A percentile compares a stretch with the other conserved stretches of the same genome.
phyloP scores from a whole-genome alignment of 2,797 vertebrate genomes.

The Notamacropus eugenii region DNA sequence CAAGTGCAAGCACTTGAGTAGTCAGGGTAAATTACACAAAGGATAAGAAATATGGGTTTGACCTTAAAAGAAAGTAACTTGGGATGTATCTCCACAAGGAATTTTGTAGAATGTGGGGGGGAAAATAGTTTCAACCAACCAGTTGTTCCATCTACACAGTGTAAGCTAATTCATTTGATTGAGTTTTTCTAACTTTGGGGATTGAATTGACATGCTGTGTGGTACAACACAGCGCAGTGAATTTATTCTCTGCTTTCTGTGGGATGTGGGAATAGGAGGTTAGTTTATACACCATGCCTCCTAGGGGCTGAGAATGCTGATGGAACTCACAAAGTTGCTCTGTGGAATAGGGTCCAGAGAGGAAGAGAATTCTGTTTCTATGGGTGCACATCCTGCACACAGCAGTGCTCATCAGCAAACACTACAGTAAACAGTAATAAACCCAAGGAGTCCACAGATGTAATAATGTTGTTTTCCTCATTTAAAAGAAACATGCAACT shows the following conservation, averaged over 20 bases:
- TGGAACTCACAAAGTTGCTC: not conserved
- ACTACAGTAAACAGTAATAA: not conserved
- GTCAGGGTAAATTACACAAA: not conserved
- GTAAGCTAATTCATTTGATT: not conserved
- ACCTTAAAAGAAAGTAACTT: not conserved
- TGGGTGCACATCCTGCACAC: not conserved
- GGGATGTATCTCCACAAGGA: not conserved
- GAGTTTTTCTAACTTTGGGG: not conserved
- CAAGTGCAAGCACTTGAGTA: not conserved
- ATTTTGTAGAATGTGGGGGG: not conserved
- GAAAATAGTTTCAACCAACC: not conserved
- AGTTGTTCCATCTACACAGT: not conserved
- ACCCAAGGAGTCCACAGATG: not conserved
- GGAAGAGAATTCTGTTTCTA: not conserved
- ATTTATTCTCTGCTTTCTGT: not conserved
- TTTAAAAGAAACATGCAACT: conserved; percentile 31
- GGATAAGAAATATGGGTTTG: not conserved
- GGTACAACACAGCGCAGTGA: not conserved
- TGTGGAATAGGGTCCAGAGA: not conserved
- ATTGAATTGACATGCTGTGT: not conserved
- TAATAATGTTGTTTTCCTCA: conserved; percentile 42
- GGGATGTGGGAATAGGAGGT: not conserved
- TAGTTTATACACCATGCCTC: not conserved
- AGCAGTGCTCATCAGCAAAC: not conserved
- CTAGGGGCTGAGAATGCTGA: not conserved